Conservation (phyloP, 2,888 invertebrate genomes). For the Brachyopa scutellaris region DNA sequence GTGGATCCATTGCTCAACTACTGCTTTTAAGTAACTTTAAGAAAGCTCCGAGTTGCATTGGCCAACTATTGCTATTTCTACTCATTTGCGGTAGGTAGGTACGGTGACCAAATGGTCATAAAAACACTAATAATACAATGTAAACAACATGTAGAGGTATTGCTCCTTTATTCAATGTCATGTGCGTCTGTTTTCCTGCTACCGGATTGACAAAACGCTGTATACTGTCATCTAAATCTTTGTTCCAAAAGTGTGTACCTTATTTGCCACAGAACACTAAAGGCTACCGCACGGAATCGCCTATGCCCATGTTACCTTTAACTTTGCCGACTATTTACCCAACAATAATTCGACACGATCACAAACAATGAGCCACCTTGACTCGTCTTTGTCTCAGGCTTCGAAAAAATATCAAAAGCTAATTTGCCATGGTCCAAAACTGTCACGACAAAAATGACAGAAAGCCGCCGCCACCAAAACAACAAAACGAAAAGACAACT, state of each 20-base stretch:
- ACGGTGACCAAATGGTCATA: neutral
- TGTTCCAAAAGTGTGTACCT: constrained; percentile 29
- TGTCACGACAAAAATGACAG: constrained; percentile 59
- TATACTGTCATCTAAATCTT: constrained; percentile 15
- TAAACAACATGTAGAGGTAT: too few relatives aligned
- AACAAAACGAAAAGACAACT: constrained; percentile 20
- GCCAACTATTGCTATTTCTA: too few relatives aligned
- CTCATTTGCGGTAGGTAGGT: too few relatives aligned
- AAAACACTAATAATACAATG: neutral
- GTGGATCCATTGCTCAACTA: too few relatives aligned
- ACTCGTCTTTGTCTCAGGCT: constrained; percentile 18
- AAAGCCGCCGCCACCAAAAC: constrained; percentile 27
- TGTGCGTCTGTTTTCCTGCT: constrained; percentile 37
- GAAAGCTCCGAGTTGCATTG: too few relatives aligned
- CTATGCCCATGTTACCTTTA: too few relatives aligned
- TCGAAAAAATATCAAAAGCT: constrained; percentile 54
- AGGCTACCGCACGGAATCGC: constrained; percentile 37
- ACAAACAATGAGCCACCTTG: constrained; percentile 41
- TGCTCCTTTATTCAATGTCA: constrained; percentile 39
- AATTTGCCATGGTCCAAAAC: constrained; percentile 68
- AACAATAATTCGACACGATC: constrained; percentile 69
- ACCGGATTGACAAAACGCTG: constrained; percentile 42
- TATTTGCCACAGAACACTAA: constrained; percentile 45
- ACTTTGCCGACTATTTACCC: constrained; percentile 59
- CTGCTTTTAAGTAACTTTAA: too few relatives aligned